Evolutionary conservation across 2,797 vertebrate species (phyloP).

Genomic region (Enteromius argenteus): DNA sequence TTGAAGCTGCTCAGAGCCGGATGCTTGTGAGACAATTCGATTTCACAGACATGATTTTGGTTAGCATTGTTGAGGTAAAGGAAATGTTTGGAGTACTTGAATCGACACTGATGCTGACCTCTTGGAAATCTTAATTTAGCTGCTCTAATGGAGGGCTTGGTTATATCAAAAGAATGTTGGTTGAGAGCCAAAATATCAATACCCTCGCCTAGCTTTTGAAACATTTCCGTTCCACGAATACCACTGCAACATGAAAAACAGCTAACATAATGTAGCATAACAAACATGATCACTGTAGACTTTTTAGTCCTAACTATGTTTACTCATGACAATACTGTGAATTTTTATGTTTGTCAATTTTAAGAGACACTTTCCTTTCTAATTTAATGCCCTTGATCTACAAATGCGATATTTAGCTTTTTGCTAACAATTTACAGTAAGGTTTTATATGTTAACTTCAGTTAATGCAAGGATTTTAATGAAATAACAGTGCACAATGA

Average conservation of each 20-base stretch:
- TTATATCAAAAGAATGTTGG: constrained; percentile 17
- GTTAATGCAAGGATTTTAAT: neutral
- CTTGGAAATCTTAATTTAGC: constrained; percentile 28
- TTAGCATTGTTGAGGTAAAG: neutral
- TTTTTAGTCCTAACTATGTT: constrained; percentile 4
- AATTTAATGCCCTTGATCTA: neutral
- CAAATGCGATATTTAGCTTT: neutral
- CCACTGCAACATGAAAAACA: neutral
- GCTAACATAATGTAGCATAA: constrained; percentile 25
- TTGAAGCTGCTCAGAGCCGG: neutral
- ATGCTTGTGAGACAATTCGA: neutral
- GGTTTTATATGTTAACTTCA: neutral
- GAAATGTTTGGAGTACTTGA: constrained; percentile 1
- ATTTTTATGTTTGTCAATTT: constrained; percentile 1
- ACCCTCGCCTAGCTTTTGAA: neutral
- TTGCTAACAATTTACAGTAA: neutral
- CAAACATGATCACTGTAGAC: constrained; percentile 26
- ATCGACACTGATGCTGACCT: constrained; percentile 34
- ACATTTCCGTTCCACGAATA: neutral
- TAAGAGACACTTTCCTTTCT: neutral
- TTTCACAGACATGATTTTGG: neutral
- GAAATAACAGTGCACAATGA: neutral
- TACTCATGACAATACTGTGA: constrained; percentile 32
- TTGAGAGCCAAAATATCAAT: neutral
- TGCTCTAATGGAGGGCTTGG: neutral